Evolutionary conservation across 92 coral and sea anemone species (phyloP), one percentile per base, ranked within the genome.

Genomic region (Bergia sp.): DNA sequence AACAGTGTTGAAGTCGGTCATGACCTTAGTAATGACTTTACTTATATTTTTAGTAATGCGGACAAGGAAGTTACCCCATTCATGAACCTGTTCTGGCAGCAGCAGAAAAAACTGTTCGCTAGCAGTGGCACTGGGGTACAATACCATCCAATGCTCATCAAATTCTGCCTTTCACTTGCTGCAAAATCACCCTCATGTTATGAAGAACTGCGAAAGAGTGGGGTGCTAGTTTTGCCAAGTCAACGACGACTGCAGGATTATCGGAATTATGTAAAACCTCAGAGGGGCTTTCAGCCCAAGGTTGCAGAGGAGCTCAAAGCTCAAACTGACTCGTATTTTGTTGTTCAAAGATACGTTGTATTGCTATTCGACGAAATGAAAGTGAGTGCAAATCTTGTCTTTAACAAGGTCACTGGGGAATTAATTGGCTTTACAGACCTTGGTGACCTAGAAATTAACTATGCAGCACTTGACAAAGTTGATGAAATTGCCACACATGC

Each of bases 81-180:
- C 77, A 91, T 88, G 91, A 88, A 91, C 18, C 58, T 91, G n/a
- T 91, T 91, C 89, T 91, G 93, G 91, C 86, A 91, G 86, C 92
- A 90, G 21, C 92, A 90, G 65, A 79, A 90, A 67, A 37, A 86
- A 73, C 57, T 49, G 4, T 69, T 90, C 16, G 1, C 86, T 18
- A 64, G 79, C 72, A 64, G 75, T 4, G 41, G 86, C 15, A 79
- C 73, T 71, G 93, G 90, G 44, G 76, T 80, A 29, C 81, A 79
- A 58, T 91, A 86, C 41, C 90, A 86, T 55, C 91, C 90, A 36
- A 84, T 89, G 91, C 12, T 91, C 37, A 91, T 91, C 2, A 89
- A 90, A 36, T 91, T 75, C 21, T 89, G 91, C 42, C 71, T 87
- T 55, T 89, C 91, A 49, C 43, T 84, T 67, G 92, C 91, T 9